Evolutionary conservation across 2,113 vertebrate genomes (phyloP).

Genomic region (Parus major): DNA sequence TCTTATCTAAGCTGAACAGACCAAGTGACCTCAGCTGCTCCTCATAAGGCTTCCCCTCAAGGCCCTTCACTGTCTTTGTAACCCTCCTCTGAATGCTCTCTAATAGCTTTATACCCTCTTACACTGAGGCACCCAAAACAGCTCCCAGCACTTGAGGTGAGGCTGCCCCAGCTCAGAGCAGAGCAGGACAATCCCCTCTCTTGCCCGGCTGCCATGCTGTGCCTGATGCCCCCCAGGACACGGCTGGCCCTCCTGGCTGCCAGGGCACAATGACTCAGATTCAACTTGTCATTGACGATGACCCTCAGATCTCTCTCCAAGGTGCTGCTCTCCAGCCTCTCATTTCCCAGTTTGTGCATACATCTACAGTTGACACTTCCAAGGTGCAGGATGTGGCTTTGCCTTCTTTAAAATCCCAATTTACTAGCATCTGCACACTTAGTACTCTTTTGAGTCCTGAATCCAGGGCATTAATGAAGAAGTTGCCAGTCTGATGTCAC

Average conservation of each 20-base stretch:
- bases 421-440: neutral
- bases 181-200: fast-evolving
- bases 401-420: neutral
- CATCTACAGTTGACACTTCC: neutral
- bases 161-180: fast-evolving
- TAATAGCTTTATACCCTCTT: neutral
- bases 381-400: neutral
- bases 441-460: neutral
- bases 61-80: neutral
- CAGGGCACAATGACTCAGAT: neutral
- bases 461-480: neutral
- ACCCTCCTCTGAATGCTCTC: neutral
- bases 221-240: neutral
- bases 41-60: neutral
- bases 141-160: fast-evolving
- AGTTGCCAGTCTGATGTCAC: neutral
- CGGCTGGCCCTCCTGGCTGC: fast-evolving
- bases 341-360: neutral
- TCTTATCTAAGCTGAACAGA: neutral
- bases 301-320: neutral
- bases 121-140: neutral
- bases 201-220: fast-evolving
- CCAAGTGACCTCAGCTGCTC: neutral
- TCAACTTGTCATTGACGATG: neutral
- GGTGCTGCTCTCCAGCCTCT: neutral